Evolutionary conservation across 2,888 invertebrate genomes (phyloP), one percentile per base, ranked within the genome.

Genomic region (Embidobia sp.): DNA sequence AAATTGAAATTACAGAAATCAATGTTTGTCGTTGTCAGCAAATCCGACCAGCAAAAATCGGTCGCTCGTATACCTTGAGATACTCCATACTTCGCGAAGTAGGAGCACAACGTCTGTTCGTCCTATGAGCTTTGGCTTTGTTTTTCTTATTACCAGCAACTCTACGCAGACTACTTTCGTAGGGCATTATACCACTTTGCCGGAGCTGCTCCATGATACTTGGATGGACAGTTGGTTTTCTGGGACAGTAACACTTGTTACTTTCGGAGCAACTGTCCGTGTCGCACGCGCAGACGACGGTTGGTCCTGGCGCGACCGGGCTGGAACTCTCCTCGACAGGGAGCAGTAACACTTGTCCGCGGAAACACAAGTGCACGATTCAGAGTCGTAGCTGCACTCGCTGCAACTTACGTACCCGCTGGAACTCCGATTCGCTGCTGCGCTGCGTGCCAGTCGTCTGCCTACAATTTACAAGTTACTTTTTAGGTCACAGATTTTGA

Each of bases 311-410:
- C 1, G 16, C 66, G 88, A 6, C 90, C 88, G 46, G 90, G 72
- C 86, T 80, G 84, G 79, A 6, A 81, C 72, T 64, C 78, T 78
- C 19, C 88, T 83, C 6, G 89, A 85, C 67, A 95, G 85, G 1
- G 96, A 95, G 85, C 97, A 97, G 85, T 97, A 97, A 84, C 97
- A 97, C 82, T 96, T 94, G 86, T 96, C 96, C 0, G 95, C 93
- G 0, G 93, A 93, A 16, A 91, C 91, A 82, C 94, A 94, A 7
- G 93, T 93, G 85, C 96, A 96, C 8, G 95, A 94, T 82, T 96
- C 96, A 1, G 95, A 96, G 85, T 96, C 96, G 85, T 94, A 94
- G 79, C 94, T 93, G 86, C 97, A 97, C 88, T 97, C 97, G 35
- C 96, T 96, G 87, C 96, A 97, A 1, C 96, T 95, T 0, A 96